These are phyloP conservation scores for Steinernema feltiae DNA, from an alignment of 1,140 invertebrate species.

Conservation along the genomic window DNA sequence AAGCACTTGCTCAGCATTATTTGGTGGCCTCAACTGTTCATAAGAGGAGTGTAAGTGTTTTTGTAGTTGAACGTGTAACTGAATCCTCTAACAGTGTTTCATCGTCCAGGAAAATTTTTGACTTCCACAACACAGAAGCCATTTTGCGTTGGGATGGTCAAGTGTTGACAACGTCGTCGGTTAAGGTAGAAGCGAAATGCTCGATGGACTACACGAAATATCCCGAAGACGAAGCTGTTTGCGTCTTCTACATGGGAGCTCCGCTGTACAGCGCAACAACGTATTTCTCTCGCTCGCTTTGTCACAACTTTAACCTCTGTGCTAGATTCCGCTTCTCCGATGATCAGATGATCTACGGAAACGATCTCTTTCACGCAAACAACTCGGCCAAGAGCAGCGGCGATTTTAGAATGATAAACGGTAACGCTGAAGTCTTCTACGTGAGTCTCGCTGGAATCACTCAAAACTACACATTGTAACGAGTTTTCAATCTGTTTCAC, in stretches of 20 bases:
- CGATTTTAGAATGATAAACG: neutral
- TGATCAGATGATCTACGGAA: conserved; percentile 3
- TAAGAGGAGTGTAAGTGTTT: neutral
- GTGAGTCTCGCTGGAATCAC: neutral
- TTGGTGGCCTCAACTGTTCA: conserved; percentile 2
- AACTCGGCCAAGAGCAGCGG: neutral
- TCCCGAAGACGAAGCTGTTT: neutral
- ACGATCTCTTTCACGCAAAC: neutral
- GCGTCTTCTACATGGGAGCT: conserved; percentile 9
- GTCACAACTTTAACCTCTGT: neutral
- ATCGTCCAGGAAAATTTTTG: neutral
- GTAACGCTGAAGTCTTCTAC: neutral
- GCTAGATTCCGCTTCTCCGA: neutral
- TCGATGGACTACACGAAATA: neutral
- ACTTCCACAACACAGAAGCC: conserved; percentile 1
- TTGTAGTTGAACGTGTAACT: neutral
- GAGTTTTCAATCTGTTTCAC: neutral
- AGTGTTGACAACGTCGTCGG: neutral
- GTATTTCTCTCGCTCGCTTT: neutral
- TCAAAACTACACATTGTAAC: neutral
- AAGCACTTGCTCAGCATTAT: neutral
- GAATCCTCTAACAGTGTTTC: neutral
- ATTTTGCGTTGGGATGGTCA: neutral
- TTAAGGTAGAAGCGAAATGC: neutral
- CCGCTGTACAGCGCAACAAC: neutral